These are phyloP conservation scores for Nyctereutes procyonoides DNA, from an alignment of 2,113 vertebrate genomes.

Conservation along the genomic window DNA sequence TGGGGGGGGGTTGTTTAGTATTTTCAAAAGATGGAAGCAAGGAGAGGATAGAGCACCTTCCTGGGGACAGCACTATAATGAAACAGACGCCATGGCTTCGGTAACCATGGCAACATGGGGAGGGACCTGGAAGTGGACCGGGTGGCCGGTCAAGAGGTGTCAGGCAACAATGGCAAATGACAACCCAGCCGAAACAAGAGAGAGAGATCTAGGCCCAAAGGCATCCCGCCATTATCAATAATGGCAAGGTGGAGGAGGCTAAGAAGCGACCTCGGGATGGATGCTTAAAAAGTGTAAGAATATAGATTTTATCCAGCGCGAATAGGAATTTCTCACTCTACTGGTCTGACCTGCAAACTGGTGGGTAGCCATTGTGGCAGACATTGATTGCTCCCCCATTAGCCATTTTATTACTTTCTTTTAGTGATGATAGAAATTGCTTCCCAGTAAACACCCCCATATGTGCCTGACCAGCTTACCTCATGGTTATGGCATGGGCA, in stretches of 20 bases:
- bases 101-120: not conserved
- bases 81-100: not conserved
- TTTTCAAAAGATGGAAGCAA: not conserved
- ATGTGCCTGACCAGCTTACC: not conserved
- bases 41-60: not conserved
- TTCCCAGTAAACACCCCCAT: not conserved
- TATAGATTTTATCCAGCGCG: not conserved
- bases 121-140: not conserved
- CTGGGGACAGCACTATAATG: too few relatives aligned
- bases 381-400: not conserved
- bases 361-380: not conserved
- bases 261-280: not conserved
- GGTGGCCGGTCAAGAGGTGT: not conserved
- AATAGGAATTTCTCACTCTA: not conserved
- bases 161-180: not conserved
- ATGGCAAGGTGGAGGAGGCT: not conserved
- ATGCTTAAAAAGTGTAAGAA: not conserved
- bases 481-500: not conserved
- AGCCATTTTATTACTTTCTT: not conserved
- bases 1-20: not conserved
- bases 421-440: not conserved
- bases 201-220: not conserved
- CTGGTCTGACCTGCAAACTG: not conserved
- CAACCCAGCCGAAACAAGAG: too few relatives aligned
- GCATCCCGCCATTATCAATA: not conserved